phyloP scores from a whole-genome alignment of 30 jellyfish, hydroid and myxozoan genomes.

The Aurelia sp. region DNA sequence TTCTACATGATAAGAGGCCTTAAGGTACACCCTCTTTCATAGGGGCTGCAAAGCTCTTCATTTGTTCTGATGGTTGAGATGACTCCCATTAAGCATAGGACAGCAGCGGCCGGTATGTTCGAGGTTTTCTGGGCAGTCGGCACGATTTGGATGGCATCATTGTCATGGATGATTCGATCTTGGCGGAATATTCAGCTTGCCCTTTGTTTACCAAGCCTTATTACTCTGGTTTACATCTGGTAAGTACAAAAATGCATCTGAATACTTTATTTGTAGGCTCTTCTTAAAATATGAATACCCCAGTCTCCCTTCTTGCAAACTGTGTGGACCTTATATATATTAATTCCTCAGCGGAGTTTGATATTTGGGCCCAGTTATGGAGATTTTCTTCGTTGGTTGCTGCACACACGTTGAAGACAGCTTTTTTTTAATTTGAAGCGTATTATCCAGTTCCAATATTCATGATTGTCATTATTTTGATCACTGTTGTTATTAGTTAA shows the following conservation, averaged over 20 bases:
- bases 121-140: constrained; percentile 97
- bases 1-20: neutral
- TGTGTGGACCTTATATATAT: no score
- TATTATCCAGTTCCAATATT: no score
- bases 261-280: no score
- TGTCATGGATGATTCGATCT: constrained; percentile 83
- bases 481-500: no score
- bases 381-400: no score
- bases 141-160: constrained; percentile 91
- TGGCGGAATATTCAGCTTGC: constrained; percentile 94
- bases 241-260: constrained; percentile 2
- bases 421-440: no score
- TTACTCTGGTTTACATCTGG: constrained; percentile 75
- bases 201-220: constrained; percentile 83
- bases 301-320: no score
- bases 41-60: constrained; percentile 92
- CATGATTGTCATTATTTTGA: no score
- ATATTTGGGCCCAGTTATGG: no score
- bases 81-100: constrained; percentile 70
- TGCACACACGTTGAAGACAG: no score
- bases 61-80: constrained; percentile 84
- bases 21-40: neutral
- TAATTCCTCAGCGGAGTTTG: no score
- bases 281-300: no score
- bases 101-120: constrained; percentile 79